These are phyloP conservation scores for Escarpia spicata DNA, from an alignment of 2,888 invertebrate genomes.

Conservation along the genomic window DNA sequence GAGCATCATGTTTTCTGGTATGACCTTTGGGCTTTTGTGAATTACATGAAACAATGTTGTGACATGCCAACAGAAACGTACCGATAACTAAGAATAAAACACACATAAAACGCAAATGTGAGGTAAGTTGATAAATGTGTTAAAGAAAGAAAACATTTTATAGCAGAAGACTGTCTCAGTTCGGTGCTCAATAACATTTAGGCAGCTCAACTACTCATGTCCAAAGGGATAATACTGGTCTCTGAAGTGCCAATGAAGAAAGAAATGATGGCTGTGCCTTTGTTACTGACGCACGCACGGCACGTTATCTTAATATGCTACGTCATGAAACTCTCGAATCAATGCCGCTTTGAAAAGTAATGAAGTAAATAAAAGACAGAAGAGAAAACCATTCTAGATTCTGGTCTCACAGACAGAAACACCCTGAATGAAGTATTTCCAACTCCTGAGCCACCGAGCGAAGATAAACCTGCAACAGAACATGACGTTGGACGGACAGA, in stretches of 20 bases:
- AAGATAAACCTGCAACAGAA: not conserved
- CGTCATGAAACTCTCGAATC: not conserved
- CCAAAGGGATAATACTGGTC: not conserved
- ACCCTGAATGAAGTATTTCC: not conserved
- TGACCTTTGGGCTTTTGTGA: not conserved
- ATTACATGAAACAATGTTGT: not conserved
- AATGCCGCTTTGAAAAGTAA: not conserved
- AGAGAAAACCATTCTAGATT: not conserved
- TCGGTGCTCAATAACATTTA: not conserved
- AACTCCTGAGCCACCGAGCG: not conserved
- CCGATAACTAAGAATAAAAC: too few species aligned
- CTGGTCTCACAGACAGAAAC: not conserved
- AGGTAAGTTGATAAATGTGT: conserved; percentile 2
- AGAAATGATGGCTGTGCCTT: not conserved
- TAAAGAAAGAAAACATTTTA: conserved; percentile 12
- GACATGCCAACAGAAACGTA: not conserved
- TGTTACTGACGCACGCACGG: not conserved
- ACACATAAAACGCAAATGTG: not conserved
- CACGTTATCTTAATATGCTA: not conserved
- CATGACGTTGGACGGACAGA: not conserved
- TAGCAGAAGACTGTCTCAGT: not conserved
- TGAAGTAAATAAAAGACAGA: not conserved
- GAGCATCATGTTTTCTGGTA: not conserved
- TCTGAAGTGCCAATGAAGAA: not conserved
- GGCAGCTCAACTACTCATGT: not conserved